These are phyloP conservation scores for Vicugna pacos DNA, from an alignment of 2,113 vertebrate genomes.

Conservation along the genomic window DNA sequence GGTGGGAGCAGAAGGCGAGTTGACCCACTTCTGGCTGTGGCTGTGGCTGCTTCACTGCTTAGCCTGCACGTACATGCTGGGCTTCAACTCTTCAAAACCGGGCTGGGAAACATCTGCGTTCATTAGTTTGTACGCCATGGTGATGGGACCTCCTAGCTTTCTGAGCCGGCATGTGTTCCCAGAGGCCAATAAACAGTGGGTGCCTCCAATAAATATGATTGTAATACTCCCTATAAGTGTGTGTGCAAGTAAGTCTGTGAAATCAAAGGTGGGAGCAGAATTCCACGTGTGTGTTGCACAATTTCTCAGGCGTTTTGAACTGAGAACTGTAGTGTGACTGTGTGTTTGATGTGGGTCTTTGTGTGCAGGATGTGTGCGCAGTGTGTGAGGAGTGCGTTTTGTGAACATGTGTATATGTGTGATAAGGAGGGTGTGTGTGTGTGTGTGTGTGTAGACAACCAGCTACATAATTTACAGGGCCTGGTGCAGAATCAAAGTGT, in stretches of 20 bases:
- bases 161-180: constrained; percentile 62
- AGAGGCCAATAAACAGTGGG: constrained; percentile 72
- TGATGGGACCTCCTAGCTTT: constrained; percentile 33
- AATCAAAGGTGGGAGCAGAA: neutral
- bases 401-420: neutral
- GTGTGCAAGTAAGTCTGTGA: neutral
- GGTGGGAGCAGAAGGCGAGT: neutral
- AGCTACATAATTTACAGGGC: neutral
- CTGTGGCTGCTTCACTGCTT: constrained; percentile 55
- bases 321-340: neutral
- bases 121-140: constrained; percentile 65
- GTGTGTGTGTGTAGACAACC: neutral
- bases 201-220: constrained; percentile 64
- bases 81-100: constrained; percentile 31
- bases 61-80: neutral
- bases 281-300: neutral
- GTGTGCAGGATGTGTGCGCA: neutral
- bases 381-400: neutral
- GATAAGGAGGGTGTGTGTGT: neutral
- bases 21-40: constrained; percentile 61
- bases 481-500: neutral
- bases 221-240: neutral
- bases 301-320: neutral
- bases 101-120: constrained; percentile 51
- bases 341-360: neutral